Base-by-base conservation (phyloP, 2,888 invertebrate species). In the Gisinianus flammeolus region DNA sequence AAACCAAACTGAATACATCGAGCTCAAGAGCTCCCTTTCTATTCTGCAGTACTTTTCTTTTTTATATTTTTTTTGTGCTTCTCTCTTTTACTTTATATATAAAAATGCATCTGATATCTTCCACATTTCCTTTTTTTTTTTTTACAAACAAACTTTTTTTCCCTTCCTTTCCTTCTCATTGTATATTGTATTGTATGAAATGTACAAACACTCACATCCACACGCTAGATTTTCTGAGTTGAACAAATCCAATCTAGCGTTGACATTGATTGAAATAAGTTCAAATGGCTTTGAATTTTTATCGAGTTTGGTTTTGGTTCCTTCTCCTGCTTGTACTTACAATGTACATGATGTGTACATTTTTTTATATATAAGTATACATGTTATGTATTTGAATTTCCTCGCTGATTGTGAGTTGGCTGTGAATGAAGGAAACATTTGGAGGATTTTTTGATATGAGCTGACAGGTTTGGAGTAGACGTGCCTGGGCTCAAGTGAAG, bases 211-310 rank as follows among this genome's bases (percentile, higher is more conserved):
- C 19, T 69, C 35, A 35, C 22, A 35, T 35, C 10, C 16, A 33
- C 31, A 35, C n/a, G 16, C n/a, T 30, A 62, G 62, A 58, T 44
- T 44, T 44, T 19, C 73, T 30, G 44, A 22, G 26, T 12, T 54
- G 64, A 22, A n/a, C 4, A 77, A 77, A 77, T 72, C 72, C 72
- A 77, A 77, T 62, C 12, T 62, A 19, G 52, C 26, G 73, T 66
- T 80, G 80, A 80, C 80, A 76, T 76, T 79, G 80, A 80, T 78
- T 78, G 80, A 80, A 80, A 77, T 80, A 78, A 80, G 78, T 78
- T 69, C 74, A 73, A 80, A 80, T 77, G 64, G 52, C 26, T 58
- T 66, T 77, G 77, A 22, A 77, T 79, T 77, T 77, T 79, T 77
- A 73, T 77, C 72, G 12, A 5, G 24, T 62, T 62, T 62, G 62